Evolutionary conservation across 30 jellyfish, hydroid and myxozoan genomes (phyloP).

Genomic region (Haliclystus octoradiatus): DNA sequence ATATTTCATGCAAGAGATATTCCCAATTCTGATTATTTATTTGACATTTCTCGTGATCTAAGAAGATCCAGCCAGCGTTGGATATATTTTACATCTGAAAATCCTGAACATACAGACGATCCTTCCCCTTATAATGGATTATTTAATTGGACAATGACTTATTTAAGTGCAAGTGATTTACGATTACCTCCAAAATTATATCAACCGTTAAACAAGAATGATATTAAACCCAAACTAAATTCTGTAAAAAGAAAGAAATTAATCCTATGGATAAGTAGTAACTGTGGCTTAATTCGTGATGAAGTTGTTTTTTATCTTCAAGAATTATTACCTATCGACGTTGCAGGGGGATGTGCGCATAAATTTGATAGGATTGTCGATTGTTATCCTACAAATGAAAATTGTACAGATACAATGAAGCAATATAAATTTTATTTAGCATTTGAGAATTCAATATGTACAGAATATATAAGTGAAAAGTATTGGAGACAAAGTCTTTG

Average conservation of each 20-base stretch:
- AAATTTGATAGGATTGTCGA: neutral
- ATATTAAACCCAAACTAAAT: neutral
- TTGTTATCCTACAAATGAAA: constrained; percentile 6
- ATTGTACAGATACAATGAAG: constrained; percentile 6
- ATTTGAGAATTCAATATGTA: constrained; percentile 43
- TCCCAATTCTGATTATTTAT: constrained; percentile 27
- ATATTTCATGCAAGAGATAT: constrained; percentile 81
- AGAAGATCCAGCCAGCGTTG: constrained; percentile 53
- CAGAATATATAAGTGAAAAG: constrained; percentile 45
- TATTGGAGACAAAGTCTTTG: constrained; percentile 35
- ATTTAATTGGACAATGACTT: constrained; percentile 75
- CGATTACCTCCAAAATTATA: constrained; percentile 31
- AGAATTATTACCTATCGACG: constrained; percentile 17
- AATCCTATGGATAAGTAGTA: constrained; percentile 35
- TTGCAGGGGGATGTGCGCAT: constrained; percentile 40
- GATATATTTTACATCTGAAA: constrained; percentile 86
- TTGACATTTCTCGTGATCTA: constrained; percentile 1
- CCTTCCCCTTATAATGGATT: constrained; percentile 51
- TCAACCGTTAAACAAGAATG: neutral
- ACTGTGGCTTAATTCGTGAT: constrained; percentile 35
- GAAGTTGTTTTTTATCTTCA: constrained; percentile 14
- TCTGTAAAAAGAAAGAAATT: constrained; percentile 7
- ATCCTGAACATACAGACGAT: constrained; percentile 62
- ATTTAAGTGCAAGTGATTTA: constrained; percentile 44
- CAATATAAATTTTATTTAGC: constrained; percentile 36